These are phyloP conservation scores for Prolemur simus DNA, from an alignment of 2,113 vertebrate species.

Conservation along the genomic window DNA sequence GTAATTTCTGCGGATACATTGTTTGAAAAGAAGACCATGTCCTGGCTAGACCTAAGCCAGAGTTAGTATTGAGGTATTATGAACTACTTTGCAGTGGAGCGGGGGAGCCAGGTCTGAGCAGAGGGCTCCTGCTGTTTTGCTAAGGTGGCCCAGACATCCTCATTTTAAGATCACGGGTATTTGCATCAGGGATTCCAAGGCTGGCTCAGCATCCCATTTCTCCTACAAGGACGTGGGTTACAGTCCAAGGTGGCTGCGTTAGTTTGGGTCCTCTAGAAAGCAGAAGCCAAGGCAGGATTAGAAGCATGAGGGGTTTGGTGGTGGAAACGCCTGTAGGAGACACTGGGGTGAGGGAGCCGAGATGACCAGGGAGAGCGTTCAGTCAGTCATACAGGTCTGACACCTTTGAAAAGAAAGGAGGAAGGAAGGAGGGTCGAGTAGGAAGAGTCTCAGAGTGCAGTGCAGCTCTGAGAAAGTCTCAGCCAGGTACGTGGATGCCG, in stretches of 20 bases:
- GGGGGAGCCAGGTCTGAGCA: background rate
- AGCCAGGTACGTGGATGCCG: background rate
- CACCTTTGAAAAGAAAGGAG: background rate
- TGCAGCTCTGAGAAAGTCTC: background rate
- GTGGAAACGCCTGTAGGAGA: background rate
- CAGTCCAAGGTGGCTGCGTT: background rate
- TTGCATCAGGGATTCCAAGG: background rate
- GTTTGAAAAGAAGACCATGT: background rate
- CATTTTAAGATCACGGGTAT: background rate
- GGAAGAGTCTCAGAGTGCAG: background rate
- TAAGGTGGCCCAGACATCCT: background rate
- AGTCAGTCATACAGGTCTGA: background rate
- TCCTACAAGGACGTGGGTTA: background rate
- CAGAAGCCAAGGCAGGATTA: background rate
- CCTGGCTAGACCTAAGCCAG: background rate
- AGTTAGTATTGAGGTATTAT: background rate
- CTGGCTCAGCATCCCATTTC: background rate
- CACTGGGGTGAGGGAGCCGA: background rate
- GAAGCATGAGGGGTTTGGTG: background rate
- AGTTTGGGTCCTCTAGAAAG: background rate
- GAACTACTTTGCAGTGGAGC: background rate
- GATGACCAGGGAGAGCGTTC: background rate
- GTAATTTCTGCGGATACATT: background rate
- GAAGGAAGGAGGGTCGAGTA: background rate
- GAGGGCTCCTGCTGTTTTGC: background rate